Conservation (phyloP, 2,113 vertebrate species). For the Phylloscopus trochilus region DNA sequence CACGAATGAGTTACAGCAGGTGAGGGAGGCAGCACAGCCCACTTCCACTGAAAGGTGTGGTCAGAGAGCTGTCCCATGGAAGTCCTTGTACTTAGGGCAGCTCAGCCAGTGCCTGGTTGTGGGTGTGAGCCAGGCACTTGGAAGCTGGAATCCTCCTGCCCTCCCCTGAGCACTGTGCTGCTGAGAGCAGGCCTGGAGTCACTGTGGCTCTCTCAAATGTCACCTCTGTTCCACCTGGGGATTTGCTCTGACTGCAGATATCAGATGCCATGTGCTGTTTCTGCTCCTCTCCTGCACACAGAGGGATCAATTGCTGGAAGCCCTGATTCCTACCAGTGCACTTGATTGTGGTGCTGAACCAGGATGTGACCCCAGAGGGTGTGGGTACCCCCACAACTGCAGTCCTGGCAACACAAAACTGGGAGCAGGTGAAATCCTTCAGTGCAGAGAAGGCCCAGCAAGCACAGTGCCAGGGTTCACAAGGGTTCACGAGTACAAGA, state of each 20-base stretch:
- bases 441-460: neutral
- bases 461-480: neutral
- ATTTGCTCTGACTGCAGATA: neutral
- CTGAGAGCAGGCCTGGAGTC: neutral
- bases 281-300: neutral
- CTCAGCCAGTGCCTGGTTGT: neutral
- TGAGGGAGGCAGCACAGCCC: neutral
- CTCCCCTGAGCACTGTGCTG: neutral
- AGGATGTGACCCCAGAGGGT: neutral
- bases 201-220: fast-evolving
- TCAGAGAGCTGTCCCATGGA: neutral
- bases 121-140: neutral
- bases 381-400: neutral
- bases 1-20: neutral
- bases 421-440: neutral
- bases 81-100: neutral
- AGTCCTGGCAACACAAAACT: neutral
- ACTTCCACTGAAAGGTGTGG: neutral
- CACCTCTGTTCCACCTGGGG: neutral
- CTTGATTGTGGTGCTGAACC: neutral
- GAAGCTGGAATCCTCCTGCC: neutral
- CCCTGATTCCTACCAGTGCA: neutral
- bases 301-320: neutral
- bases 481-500: neutral
- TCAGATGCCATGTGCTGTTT: neutral